Conservation (phyloP, 2,797 vertebrate species). For the Diglossa cyanea region DNA sequence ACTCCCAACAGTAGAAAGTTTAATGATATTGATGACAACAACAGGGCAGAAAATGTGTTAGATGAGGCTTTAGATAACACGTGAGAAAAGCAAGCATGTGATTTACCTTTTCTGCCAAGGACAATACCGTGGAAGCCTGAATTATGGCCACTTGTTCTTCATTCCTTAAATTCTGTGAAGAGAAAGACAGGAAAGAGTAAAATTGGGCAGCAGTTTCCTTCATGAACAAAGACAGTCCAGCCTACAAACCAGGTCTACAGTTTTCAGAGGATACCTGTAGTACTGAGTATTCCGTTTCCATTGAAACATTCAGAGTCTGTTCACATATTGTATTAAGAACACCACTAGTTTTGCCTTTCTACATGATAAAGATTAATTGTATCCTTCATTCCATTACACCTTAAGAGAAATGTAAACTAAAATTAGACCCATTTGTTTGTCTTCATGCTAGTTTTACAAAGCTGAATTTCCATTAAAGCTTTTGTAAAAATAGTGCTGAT, state of each 20-base stretch:
- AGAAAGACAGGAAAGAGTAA: slow-evolving; percentile 5
- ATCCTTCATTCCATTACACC: background rate
- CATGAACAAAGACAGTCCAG: background rate
- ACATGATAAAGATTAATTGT: background rate
- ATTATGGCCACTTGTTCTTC: slow-evolving; percentile 99
- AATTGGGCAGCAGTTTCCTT: background rate
- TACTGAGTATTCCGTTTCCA: background rate
- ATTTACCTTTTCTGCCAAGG: slow-evolving; percentile 95
- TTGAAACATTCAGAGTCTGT: background rate
- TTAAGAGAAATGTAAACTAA: slow-evolving; percentile 12
- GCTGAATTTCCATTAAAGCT: background rate
- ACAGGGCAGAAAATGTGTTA: background rate
- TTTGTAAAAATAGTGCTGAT: background rate
- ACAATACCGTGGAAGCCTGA: slow-evolving; percentile 96
- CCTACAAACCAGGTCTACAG: background rate
- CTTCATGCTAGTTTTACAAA: background rate
- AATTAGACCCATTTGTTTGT: background rate
- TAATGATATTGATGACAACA: background rate
- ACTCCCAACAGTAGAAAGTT: background rate
- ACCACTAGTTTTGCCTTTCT: background rate
- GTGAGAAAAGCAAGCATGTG: background rate
- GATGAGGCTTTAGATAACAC: background rate
- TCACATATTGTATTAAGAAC: background rate
- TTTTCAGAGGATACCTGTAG: background rate
- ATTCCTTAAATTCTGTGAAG: slow-evolving; percentile 91